A percentile compares a stretch with the other conserved stretches of the same genome.
Conservation (phyloP, 2,888 invertebrate genomes). For the Lochmaea capreae region DNA sequence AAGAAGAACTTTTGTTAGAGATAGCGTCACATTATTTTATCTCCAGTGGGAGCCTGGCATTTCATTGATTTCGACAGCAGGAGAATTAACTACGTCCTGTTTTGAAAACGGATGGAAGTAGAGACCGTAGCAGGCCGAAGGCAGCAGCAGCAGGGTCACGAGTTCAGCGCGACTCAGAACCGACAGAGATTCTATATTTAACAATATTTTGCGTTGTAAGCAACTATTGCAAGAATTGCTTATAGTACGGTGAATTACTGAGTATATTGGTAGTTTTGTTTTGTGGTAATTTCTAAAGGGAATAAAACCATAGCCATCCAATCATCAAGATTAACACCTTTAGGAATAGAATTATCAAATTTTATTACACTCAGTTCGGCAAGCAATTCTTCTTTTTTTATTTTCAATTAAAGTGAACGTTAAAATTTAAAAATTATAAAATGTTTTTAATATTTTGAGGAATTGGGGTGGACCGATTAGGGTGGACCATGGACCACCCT, state of each 20-base stretch:
- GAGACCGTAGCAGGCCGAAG: conserved; percentile 24
- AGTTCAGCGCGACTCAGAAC: conserved; percentile 50
- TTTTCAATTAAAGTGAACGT: too few species aligned
- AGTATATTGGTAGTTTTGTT: background rate
- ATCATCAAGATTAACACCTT: too few species aligned
- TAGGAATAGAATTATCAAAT: too few species aligned
- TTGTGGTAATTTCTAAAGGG: too few species aligned
- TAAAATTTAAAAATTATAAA: too few species aligned
- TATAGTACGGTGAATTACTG: conserved; percentile 1
- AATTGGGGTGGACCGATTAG: too few species aligned
- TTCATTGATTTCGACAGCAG: conserved; percentile 37
- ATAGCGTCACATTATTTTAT: conserved; percentile 27
- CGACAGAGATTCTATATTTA: conserved; percentile 54
- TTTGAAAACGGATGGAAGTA: conserved; percentile 47
- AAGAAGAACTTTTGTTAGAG: background rate
- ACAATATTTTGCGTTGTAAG: conserved; percentile 33
- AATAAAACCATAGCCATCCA: too few species aligned
- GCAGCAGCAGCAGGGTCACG: conserved; percentile 52
- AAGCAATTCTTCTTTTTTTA: too few species aligned
- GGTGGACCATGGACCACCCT: too few species aligned
- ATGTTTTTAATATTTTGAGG: too few species aligned
- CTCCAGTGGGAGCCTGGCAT: conserved; percentile 3
- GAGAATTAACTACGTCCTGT: conserved; percentile 48
- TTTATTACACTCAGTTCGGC: too few species aligned
- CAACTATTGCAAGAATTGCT: conserved; percentile 15